Percentiles rank a stretch among this genome's conserved stretches.
These are phyloP conservation scores for Pomatorhinus ruficollis DNA, from an alignment of 2,113 vertebrate species.

Conservation along the genomic window DNA sequence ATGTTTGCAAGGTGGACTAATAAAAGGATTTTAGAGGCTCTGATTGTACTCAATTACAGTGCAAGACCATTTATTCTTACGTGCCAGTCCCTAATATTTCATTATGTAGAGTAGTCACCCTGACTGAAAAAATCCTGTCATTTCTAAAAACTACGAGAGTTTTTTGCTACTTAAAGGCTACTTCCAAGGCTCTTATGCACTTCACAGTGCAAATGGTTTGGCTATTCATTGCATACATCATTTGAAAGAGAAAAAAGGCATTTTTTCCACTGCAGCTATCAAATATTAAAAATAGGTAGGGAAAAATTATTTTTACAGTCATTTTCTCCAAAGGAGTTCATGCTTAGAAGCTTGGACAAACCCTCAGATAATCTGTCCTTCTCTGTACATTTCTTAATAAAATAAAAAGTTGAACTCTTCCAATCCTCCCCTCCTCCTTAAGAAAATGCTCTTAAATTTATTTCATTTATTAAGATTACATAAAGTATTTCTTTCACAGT, in stretches of 20 bases:
- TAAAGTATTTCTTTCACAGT: slow-evolving; percentile 72
- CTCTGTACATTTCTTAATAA: slow-evolving; percentile 22
- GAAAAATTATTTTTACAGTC: slow-evolving; percentile 37
- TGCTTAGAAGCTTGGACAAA: background rate
- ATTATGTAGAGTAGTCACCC: background rate
- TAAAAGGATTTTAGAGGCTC: background rate
- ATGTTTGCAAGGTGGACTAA: background rate
- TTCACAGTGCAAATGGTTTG: background rate
- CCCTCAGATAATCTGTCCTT: background rate
- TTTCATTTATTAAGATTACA: slow-evolving; percentile 73
- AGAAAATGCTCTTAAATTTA: slow-evolving; percentile 68
- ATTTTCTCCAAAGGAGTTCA: background rate
- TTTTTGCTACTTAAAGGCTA: background rate
- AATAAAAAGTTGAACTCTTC: background rate
- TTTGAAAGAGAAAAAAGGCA: background rate
- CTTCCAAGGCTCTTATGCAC: background rate
- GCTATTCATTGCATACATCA: background rate
- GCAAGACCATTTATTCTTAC: background rate
- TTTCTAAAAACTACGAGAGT: background rate
- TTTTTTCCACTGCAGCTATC: background rate
- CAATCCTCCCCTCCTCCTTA: background rate
- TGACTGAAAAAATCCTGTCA: background rate
- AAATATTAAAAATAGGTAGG: slow-evolving; percentile 37
- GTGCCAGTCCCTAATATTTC: background rate
- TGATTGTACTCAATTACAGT: background rate